Base-by-base conservation (phyloP, 2,888 invertebrate genomes). In the Caenorhabditis sp. region DNA sequence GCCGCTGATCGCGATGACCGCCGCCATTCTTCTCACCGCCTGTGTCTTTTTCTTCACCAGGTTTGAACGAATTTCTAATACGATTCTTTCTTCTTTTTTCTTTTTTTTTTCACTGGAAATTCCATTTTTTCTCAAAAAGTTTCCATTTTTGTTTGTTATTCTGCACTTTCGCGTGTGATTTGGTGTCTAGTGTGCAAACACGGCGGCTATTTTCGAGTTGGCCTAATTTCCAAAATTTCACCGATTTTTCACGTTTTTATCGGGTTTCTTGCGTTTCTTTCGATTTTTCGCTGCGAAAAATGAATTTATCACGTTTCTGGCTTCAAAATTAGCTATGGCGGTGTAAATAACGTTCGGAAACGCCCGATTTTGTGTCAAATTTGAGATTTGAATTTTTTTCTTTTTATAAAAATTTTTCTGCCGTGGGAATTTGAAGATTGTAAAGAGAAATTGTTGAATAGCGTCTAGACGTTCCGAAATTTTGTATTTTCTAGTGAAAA, bases 1-100 rank as follows among this genome's bases (percentile, higher is more conserved):
- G 56, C 72, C 68, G 40, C 37, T 72, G 68, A 69, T 72, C 62
- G 67, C 72, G 26, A 80, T 80, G 80, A 71, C 67, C 47, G 37
- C 79, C 47, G 67, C 55, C 51, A 71, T 79, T 37, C 55, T 65
- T 22, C 9, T 61, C 22, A 76, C 76, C 5, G 76, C 50, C 22
- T 28, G 28, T 35, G 28, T 79, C 26, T 72, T 67, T 60, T 65
- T 68, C 44, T 67, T 67, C 26, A 67, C 70, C 44, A 79, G 79
- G 79, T 79, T 58, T 67, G 65, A 58, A 18, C 9, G 13, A n/a
- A n/a, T n/a, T n/a, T n/a, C 32, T 9, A 32, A 13, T 24, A 11
- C 24, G 0, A 40, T 68, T n/a, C n/a, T 44, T 47, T 60, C n/a
- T 40, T 58, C 35, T 18, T 2, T 28, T 22, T 18, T 28, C 51